Base-by-base conservation (phyloP, 2,888 invertebrate genomes). In the Parthenolecanium corni region DNA sequence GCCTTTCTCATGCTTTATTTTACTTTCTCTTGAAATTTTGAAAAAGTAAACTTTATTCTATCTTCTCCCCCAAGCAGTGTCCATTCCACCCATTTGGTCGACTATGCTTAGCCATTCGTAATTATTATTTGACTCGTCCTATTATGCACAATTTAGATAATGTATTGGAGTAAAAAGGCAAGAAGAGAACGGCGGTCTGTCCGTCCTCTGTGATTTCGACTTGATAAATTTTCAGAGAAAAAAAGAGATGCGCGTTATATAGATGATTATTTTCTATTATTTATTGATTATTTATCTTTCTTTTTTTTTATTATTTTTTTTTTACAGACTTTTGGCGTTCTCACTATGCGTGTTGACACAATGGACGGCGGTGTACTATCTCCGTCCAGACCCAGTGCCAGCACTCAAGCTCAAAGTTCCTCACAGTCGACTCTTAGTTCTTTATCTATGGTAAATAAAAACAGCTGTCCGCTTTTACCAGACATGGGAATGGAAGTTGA, bases 291-390 rank as follows among this genome's bases (percentile, higher is more conserved):
- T n/a, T n/a, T n/a, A n/a, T n/a, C n/a, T n/a, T n/a, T n/a, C n/a
- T n/a, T n/a, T n/a, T n/a, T n/a, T n/a, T n/a, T n/a, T n/a, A n/a
- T n/a, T n/a, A n/a, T n/a, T 38, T 23, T 62, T 47, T 56, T 52
- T 38, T 72, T 75, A 3, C 76, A 87, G 81, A 91, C 94, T 1
- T 96, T 97, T 76, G 96, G 92, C 51, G 89, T 98, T 6, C 80
- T 95, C 25, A 89, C 93, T 0, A 84, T 89, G 77, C 82, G 97
- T 31, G 83, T 89, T 68, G 96, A 96, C 76, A 82, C 89, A 56
- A 83, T 87, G 72, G 91, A 90, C 68, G 82, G 83, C 65, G 79
- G 80, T n/a, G 85, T 85, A 0, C 73, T 84, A 1, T 79, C 80
- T 65, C 82, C 83, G 0, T 74, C 80, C 20, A 75, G 85, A 62